These are phyloP conservation scores for Avahi laniger DNA, from an alignment of 2,797 vertebrate genomes.

Conservation along the genomic window DNA sequence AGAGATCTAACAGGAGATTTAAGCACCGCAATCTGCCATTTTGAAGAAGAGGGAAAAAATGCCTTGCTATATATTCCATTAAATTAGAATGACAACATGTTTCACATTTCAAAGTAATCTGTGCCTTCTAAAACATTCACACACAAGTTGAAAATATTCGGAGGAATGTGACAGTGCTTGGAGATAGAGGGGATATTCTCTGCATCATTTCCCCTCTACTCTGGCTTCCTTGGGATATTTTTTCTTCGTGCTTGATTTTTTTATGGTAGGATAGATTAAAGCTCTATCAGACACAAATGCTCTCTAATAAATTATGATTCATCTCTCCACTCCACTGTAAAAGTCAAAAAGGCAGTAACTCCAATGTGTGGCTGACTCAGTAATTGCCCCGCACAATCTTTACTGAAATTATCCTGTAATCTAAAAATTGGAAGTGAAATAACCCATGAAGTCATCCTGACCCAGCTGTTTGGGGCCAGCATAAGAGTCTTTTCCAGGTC, in stretches of 20 bases:
- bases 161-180: background rate
- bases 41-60: background rate
- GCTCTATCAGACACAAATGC: constrained; percentile 11
- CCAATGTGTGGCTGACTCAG: constrained; percentile 32
- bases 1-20: constrained; percentile 43
- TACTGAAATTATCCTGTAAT: constrained; percentile 64
- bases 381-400: constrained; percentile 35
- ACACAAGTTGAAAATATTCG: background rate
- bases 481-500: background rate
- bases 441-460: constrained; percentile 58
- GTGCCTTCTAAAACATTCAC: constrained; percentile 1
- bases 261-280: background rate
- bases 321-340: constrained; percentile 19
- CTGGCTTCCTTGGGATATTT: background rate
- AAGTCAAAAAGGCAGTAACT: constrained; percentile 64
- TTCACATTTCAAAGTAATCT: constrained; percentile 21
- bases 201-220: background rate
- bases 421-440: constrained; percentile 61
- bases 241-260: background rate
- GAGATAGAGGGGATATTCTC: background rate
- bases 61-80: background rate
- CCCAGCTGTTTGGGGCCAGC: background rate
- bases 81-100: constrained; percentile 45
- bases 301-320: constrained; percentile 54
- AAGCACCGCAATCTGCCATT: background rate